Conservation (phyloP, 2,888 invertebrate genomes). For the Rotaria sp. region DNA sequence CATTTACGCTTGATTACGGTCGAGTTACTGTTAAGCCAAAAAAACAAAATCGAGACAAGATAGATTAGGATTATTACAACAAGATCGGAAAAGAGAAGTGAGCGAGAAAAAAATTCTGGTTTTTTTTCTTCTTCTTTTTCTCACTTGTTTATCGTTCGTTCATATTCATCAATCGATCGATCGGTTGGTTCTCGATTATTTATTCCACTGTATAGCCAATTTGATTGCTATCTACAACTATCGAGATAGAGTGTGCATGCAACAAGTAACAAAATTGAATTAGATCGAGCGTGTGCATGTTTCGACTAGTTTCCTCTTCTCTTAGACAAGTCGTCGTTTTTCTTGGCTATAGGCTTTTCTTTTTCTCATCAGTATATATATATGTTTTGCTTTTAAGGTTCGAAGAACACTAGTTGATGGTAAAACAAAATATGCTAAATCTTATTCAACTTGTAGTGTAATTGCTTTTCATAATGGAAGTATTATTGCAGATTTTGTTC, state of each 20-base stretch:
- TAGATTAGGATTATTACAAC: neutral
- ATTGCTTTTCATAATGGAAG: neutral
- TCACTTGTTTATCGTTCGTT: neutral
- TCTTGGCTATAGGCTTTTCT: neutral
- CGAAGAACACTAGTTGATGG: neutral
- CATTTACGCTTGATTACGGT: neutral
- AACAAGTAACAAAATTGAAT: conserved; percentile 15
- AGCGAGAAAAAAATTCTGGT: neutral
- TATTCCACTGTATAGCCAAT: conserved; percentile 11
- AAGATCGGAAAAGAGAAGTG: neutral
- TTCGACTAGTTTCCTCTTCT: neutral
- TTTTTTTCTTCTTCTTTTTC: neutral
- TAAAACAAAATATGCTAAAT: neutral
- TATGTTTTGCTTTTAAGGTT: neutral
- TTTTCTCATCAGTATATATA: neutral
- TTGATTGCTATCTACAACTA: conserved; percentile 6
- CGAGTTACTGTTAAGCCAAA: neutral
- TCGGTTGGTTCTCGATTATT: conserved; percentile 17
- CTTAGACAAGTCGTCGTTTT: neutral
- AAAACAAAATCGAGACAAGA: neutral
- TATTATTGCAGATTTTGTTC: neutral
- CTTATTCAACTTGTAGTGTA: neutral
- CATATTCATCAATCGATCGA: conserved; percentile 2
- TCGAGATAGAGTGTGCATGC: conserved; percentile 2
- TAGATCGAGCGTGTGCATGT: conserved; percentile 19